These are phyloP conservation scores for Gadopsis bispinosus DNA, from an alignment of 2,797 vertebrate genomes.

Conservation along the genomic window DNA sequence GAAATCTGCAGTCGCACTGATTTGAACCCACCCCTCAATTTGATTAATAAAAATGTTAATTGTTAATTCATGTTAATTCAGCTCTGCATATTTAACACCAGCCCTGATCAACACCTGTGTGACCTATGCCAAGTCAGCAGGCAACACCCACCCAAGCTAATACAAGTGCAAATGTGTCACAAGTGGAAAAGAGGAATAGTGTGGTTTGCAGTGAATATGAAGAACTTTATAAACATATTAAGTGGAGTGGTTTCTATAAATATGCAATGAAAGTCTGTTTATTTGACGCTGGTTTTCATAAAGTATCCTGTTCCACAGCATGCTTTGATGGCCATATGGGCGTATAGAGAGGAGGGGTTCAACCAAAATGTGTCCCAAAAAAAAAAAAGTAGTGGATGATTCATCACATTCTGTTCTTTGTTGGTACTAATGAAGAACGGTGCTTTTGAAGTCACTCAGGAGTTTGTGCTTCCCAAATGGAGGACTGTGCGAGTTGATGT, in stretches of 20 bases:
- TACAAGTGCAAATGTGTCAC: background rate
- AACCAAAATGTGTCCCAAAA: slow-evolving; percentile 53
- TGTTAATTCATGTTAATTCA: slow-evolving; percentile 60
- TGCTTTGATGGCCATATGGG: slow-evolving; percentile 67
- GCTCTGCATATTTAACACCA: slow-evolving; percentile 42
- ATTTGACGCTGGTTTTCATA: background rate
- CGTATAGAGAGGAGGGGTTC: slow-evolving; percentile 16
- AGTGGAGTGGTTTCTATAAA: slow-evolving; percentile 31
- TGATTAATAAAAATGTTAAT: background rate
- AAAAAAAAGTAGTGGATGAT: slow-evolving; percentile 47
- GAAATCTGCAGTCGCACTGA: slow-evolving; percentile 24
- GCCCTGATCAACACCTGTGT: slow-evolving; percentile 51
- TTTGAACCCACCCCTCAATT: slow-evolving; percentile 15
- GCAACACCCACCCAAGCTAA: slow-evolving; percentile 3
- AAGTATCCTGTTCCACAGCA: slow-evolving; percentile 39
- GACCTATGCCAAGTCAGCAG: slow-evolving; percentile 47
- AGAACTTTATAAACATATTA: background rate
- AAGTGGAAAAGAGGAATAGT: slow-evolving; percentile 5
- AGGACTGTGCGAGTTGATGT: slow-evolving; percentile 55
- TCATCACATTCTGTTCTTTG: slow-evolving; percentile 71
- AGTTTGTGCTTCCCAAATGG: slow-evolving; percentile 62
- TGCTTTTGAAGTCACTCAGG: slow-evolving; percentile 64
- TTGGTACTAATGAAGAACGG: slow-evolving; percentile 59
- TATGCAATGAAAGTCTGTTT: slow-evolving; percentile 15
- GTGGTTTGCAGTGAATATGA: background rate